Conservation (phyloP, 2,888 invertebrate species). For the Phytoseiulus persimilis region DNA sequence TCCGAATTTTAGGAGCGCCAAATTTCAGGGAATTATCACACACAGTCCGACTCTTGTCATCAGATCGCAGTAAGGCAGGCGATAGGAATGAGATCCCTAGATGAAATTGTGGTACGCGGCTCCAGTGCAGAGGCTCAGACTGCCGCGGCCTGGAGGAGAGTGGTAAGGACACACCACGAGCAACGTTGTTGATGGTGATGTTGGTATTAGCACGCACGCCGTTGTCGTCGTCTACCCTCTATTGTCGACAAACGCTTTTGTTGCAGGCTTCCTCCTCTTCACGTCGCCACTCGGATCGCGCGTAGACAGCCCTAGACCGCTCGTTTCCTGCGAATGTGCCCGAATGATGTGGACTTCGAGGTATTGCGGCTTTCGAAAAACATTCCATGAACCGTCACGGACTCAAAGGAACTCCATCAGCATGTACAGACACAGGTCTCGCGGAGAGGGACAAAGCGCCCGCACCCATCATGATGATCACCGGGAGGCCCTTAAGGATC, state of each 20-base stretch:
- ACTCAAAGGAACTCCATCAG: not conserved
- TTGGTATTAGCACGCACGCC: not conserved
- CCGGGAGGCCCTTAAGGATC: constrained; percentile 11
- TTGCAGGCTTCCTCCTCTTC: not conserved
- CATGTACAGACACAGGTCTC: not conserved
- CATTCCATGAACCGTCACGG: not conserved
- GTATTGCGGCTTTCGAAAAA: not conserved
- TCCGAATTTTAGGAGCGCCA: not conserved
- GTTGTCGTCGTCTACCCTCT: not conserved
- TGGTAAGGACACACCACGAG: constrained; percentile 5
- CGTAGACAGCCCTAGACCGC: not conserved
- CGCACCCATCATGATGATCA: not conserved
- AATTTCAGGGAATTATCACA: not conserved
- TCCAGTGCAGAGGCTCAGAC: not conserved
- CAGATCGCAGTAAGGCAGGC: not conserved
- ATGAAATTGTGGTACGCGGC: not conserved
- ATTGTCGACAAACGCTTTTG: not conserved
- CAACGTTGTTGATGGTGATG: not conserved
- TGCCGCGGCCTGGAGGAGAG: not conserved
- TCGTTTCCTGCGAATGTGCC: not conserved
- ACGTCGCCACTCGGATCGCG: not conserved
- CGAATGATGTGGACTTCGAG: not conserved
- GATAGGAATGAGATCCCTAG: not conserved
- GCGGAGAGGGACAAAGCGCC: not conserved
- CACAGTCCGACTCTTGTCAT: not conserved